Percentiles rank a stretch among this genome's conserved stretches.
Conservation (phyloP, 2,797 vertebrate species). For the Dermochelys coriacea region DNA sequence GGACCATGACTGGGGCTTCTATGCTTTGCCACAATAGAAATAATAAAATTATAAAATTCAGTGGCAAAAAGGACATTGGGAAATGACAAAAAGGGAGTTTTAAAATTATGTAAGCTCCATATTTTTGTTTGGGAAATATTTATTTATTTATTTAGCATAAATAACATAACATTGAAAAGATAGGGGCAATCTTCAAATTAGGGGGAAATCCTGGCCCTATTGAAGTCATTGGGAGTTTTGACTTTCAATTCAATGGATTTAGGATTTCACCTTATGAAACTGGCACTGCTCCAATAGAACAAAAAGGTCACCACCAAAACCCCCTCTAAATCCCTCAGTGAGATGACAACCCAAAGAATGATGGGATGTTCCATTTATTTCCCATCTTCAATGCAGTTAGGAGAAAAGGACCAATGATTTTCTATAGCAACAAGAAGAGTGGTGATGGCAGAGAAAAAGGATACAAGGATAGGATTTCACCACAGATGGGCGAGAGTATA, state of each 20-base stretch:
- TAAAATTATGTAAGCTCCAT: background rate
- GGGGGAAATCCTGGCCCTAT: background rate
- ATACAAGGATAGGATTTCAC: background rate
- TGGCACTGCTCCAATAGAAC: background rate
- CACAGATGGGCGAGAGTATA: background rate
- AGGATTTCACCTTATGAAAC: background rate
- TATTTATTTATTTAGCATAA: background rate
- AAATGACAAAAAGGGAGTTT: background rate
- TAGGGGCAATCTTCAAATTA: background rate
- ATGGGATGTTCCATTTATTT: background rate
- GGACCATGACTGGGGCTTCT: background rate
- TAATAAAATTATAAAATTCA: background rate
- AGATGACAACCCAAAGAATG: background rate
- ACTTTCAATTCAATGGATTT: background rate
- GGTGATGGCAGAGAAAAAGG: background rate
- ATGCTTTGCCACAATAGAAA: background rate
- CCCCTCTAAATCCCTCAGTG: background rate
- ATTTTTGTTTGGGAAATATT: background rate
- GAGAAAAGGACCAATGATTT: background rate
- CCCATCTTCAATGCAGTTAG: background rate
- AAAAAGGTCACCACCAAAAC: background rate
- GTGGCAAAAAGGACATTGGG: background rate
- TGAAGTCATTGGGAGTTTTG: background rate
- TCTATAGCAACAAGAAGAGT: background rate
- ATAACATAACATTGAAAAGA: background rate